Base-by-base conservation (phyloP, 2,113 vertebrate species). In the Phainopepla nitens region DNA sequence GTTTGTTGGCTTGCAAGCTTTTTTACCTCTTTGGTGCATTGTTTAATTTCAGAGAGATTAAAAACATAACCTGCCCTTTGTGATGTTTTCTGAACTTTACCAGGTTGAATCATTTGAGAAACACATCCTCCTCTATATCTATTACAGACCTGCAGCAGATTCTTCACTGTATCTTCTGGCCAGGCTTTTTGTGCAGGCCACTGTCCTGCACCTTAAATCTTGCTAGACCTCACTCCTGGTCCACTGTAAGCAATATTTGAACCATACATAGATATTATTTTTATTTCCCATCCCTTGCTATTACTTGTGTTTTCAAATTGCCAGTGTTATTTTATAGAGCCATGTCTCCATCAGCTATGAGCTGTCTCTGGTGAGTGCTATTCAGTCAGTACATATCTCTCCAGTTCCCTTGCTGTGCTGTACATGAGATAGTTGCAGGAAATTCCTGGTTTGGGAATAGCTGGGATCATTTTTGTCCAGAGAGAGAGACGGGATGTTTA, bases 301-400 rank as follows among this genome's bases (percentile, higher is more conserved):
- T 76, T 72, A 31, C 29, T 89, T 85, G 62, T 75, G 47, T 42
- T 89, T 80, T 69, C 23, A 71, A 7, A 31, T 54, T 73, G 16
- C 10, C 28, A 18, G 4, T 62, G 10, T 20, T 50, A 1, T 82
- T 92, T 75, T 56, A 36, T 68, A 51, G 53, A 69, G 33, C 31
- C 50, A 23, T 0, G 1, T 45, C 21, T 35, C 3, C 15, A 3
- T 42, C 16, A 33, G 36, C 13, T 18, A 5, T 17, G 61, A 62
- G 47, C 29, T 56, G 68, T 53, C 24, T 7, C 42, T 13, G 65
- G 28, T 73, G 80, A 17, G 27, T 39, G 62, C 15, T 84, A 3
- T 51, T 77, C 28, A 15, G 21, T 33, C 1, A 2, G 25, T 39
- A 29, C 6, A 3, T 25, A 17, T 64, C 71, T 54, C 80, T 88